Evolutionary conservation across 2,113 vertebrate genomes (phyloP), one percentile per base, ranked within the genome.

Genomic region (Pseudopodoces humilis): DNA sequence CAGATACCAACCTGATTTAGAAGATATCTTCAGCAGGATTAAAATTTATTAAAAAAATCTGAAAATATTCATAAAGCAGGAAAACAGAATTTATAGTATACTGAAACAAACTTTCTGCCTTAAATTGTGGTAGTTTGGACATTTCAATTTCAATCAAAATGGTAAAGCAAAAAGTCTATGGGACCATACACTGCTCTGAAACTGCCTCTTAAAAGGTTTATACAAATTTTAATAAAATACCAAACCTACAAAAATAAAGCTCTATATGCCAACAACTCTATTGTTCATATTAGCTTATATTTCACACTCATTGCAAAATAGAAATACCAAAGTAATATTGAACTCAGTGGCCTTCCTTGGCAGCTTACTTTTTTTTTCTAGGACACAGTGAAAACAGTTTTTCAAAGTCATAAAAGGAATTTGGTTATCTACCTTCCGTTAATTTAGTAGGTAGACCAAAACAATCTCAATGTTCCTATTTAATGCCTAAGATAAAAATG

Each of bases 41-140:
- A 89, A 86, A 37, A 59, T 85, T 91, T 90, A 88, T 90, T 87
- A 92, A 39, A 80, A 80, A 86, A 76, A 18, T 44, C 25, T 80
- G 46, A 27, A 95, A 94, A 55, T 50, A 77, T 49, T 92, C 69
- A 68, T 74, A 84, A 55, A 68, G 79, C 8, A 69, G 55, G 79
- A 88, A 35, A 95, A 56, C 15, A 88, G 77, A 92, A 95, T 86
- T 90, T 79, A 53, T 28, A 83, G 19, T 50, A 39, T 41, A 85
- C 28, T 67, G 74, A 90, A 64, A 47, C 7, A n/a, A 21, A n/a
- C 55, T 72, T 81, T 28, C 27, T 72, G 23, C n/a, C 78, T 86
- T 93, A 77, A 56, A 89, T 41, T 85, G 65, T 13, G 46, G 20
- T 27, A 24, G 68, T 47, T 88, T 67, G 76, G 80, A 44, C 15